Evolutionary conservation across 2,113 vertebrate genomes (phyloP).

Genomic region (Oncorhynchus mykiss): DNA sequence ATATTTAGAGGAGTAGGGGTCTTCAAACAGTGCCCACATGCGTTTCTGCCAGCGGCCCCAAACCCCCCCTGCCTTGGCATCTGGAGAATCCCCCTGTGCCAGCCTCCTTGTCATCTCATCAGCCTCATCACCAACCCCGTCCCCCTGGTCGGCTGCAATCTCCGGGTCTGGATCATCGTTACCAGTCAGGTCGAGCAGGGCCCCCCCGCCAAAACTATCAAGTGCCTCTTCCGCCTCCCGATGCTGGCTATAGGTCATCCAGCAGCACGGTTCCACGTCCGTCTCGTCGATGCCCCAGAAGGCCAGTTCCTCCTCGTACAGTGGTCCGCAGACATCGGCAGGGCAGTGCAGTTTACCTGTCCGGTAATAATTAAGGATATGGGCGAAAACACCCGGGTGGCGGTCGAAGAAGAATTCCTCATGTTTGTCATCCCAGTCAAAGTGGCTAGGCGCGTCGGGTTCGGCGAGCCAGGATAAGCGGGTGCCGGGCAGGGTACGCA

Average conservation of each 20-base stretch:
- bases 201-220: constrained; percentile 87
- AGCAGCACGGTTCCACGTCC: constrained; percentile 90
- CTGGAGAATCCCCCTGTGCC: constrained; percentile 84
- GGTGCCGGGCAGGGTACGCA: constrained; percentile 88
- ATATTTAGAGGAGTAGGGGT: constrained; percentile 91
- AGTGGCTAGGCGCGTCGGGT: constrained; percentile 89
- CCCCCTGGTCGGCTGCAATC: background rate
- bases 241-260: constrained; percentile 92
- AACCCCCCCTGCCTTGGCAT: constrained; percentile 78
- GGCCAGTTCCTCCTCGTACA: constrained; percentile 89
- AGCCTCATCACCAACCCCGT: constrained; percentile 82
- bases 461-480: constrained; percentile 89
- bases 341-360: constrained; percentile 91
- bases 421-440: constrained; percentile 86
- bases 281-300: constrained; percentile 95
- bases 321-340: constrained; percentile 87
- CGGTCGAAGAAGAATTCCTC: constrained; percentile 92
- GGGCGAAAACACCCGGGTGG: constrained; percentile 88
- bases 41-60: constrained; percentile 88
- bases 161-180: constrained; percentile 80
- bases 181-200: constrained; percentile 68
- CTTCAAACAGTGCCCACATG: constrained; percentile 90
- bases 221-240: constrained; percentile 90
- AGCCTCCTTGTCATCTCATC: constrained; percentile 84
- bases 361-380: constrained; percentile 91